These are phyloP conservation scores for Cirrhinus molitorella DNA, from an alignment of 2,797 vertebrate genomes.

Conservation along the genomic window DNA sequence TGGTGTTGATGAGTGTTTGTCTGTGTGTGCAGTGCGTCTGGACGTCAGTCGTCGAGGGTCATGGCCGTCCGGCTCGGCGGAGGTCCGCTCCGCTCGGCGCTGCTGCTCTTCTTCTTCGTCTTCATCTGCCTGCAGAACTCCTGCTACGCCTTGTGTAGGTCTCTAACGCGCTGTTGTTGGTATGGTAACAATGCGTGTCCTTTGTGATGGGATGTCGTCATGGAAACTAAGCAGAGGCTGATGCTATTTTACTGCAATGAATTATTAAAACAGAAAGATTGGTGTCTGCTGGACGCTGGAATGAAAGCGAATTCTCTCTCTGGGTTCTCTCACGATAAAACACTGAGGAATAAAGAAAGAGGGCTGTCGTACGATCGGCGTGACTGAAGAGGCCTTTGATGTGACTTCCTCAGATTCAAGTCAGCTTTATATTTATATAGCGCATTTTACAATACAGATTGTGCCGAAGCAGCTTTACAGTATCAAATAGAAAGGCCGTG, in stretches of 20 bases:
- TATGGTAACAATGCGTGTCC: conserved; percentile 38
- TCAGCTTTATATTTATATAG: too few relatives aligned
- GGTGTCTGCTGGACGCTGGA: neutral
- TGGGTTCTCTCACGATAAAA: neutral
- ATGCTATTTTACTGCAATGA: conserved; percentile 14
- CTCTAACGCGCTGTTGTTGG: conserved; percentile 2
- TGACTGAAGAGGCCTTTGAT: too few relatives aligned
- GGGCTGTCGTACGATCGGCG: too few relatives aligned
- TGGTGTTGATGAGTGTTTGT: neutral
- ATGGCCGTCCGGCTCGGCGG: conserved; percentile 69
- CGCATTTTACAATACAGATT: too few relatives aligned
- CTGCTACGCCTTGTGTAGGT: conserved; percentile 74
- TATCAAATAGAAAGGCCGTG: too few relatives aligned
- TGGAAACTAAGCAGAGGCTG: conserved; percentile 40
- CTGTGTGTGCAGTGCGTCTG: conserved; percentile 51
- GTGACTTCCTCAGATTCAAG: too few relatives aligned
- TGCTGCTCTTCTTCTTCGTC: conserved; percentile 70
- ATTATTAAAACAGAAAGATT: neutral
- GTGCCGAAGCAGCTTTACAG: too few relatives aligned
- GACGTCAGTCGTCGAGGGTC: conserved; percentile 65
- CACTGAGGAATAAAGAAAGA: neutral
- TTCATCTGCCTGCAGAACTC: conserved; percentile 67
- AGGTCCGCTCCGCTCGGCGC: conserved; percentile 60
- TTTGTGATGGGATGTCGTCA: conserved; percentile 27
- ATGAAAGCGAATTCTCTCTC: neutral